Conservation (phyloP, 1,140 invertebrate genomes). For the Epicauta chinensis region DNA sequence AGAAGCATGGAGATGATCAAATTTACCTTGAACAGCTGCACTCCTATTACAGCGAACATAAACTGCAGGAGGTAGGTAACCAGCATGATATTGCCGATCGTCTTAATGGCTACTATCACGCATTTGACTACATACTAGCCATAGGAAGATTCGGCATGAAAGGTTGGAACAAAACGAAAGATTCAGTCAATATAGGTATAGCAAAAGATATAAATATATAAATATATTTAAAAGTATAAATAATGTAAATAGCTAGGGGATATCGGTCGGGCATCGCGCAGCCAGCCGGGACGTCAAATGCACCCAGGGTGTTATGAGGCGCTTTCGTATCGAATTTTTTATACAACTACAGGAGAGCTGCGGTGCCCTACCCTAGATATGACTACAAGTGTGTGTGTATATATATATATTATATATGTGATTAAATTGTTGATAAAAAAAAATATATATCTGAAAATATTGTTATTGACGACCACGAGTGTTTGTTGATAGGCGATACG, state of each 20-base stretch:
- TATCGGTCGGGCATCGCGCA: slow-evolving; percentile 35
- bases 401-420: no score
- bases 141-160: slow-evolving; percentile 38
- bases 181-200: slow-evolving; percentile 29
- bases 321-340: slow-evolving; percentile 9
- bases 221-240: neutral
- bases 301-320: slow-evolving; percentile 33
- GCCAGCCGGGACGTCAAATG: slow-evolving; percentile 40
- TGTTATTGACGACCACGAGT: no score
- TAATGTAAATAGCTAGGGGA: slow-evolving; percentile 16
- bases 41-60: slow-evolving; percentile 99
- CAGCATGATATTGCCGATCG: slow-evolving; percentile 98
- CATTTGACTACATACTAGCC: slow-evolving; percentile 96
- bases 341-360: slow-evolving; percentile 16
- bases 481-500: neutral
- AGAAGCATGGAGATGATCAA: slow-evolving; percentile 25
- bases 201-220: no score
- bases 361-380: slow-evolving; percentile 40
- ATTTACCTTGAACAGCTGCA: slow-evolving; percentile 99
- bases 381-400: slow-evolving; percentile 38
- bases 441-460: no score
- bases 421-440: no score
- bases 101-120: slow-evolving; percentile 98
- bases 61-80: slow-evolving; percentile 99
- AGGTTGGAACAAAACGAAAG: slow-evolving; percentile 37